Evolutionary conservation across 2,888 invertebrate genomes (phyloP).

Genomic region (Argyra leucocephala): DNA sequence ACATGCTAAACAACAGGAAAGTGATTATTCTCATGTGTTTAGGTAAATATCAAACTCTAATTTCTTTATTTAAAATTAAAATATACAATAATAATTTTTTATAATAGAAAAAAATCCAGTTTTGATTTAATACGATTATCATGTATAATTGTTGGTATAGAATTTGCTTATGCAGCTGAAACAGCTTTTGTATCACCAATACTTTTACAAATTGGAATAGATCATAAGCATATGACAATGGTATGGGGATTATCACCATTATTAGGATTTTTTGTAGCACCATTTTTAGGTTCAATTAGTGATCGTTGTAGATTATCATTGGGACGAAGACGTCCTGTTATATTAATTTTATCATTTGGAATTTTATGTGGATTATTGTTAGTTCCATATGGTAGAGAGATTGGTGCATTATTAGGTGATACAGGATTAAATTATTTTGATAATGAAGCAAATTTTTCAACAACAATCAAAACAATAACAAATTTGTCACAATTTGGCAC

Average conservation of each 20-base stretch:
- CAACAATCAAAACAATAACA: neutral
- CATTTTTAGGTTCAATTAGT: slow-evolving; percentile 49
- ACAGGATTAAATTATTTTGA: neutral
- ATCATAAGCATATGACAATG: slow-evolving; percentile 51
- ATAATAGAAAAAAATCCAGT: slow-evolving; percentile 31
- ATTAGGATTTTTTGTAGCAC: slow-evolving; percentile 42
- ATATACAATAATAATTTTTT: neutral
- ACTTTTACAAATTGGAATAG: slow-evolving; percentile 52
- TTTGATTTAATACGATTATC: slow-evolving; percentile 39
- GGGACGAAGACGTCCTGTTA: slow-evolving; percentile 53
- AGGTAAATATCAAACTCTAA: slow-evolving; percentile 27
- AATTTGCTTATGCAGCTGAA: slow-evolving; percentile 58
- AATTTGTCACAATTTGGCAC: slow-evolving; percentile 23
- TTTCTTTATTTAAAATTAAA: neutral
- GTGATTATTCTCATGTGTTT: slow-evolving; percentile 43
- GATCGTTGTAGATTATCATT: slow-evolving; percentile 49
- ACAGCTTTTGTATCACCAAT: slow-evolving; percentile 58
- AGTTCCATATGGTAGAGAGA: slow-evolving; percentile 51
- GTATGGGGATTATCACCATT: slow-evolving; percentile 44
- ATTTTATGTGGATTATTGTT: slow-evolving; percentile 50
- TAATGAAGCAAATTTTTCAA: slow-evolving; percentile 20
- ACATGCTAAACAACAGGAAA: slow-evolving; percentile 37
- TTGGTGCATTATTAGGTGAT: slow-evolving; percentile 49
- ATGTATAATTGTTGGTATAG: slow-evolving; percentile 48
- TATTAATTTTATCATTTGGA: slow-evolving; percentile 49